Base-by-base conservation (phyloP, 2,113 vertebrate genomes). In the Hyla sarda region DNA sequence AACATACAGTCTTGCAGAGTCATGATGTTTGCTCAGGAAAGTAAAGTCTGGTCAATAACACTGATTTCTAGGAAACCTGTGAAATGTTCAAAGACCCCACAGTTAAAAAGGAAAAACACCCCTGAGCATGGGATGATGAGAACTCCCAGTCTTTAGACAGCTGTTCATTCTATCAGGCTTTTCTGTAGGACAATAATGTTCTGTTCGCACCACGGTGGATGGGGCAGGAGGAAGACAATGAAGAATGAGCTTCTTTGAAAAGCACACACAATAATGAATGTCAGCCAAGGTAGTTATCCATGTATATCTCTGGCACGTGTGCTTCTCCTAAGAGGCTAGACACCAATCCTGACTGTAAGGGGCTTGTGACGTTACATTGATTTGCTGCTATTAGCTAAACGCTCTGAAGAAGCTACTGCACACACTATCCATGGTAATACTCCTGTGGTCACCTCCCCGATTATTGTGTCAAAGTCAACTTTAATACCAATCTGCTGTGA, bases 301-400 rank as follows among this genome's bases (percentile, higher is more conserved):
- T 67, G 74, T 78, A 74, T 60, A 34, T 77, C 74, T 69, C 8
- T 6, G 0, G 60, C 73, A 77, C 73, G 74, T 85, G 83, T 19
- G 28, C 5, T 16, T 28, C 13, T 78, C 19, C 41, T 75, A 85
- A 85, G 83, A 23, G 32, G 56, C 83, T 76, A 32, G 73, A 78
- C 30, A 14, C 28, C 56, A 75, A 75, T 84, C 71, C 82, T 58
- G 21, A 28, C 34, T 21, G 28, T 85, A 78, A 85, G 74, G 83
- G 74, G 83, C 83, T 85, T 85, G 83, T 85, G 73, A 78, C 41
- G 58, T 65, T 47, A 30, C 69, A 54, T 48, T 48, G 72, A 54
- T 83, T 83, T 84, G 34, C 71, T 75, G 16, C 69, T 54, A 58
- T 75, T 17, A 74, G 71, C 71, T 84, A 16, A 65, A 19, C 2